A percentile compares a stretch with the other conserved stretches of the same genome.
Conservation (phyloP, 1,140 invertebrate species). For the Neotoxoptera formosana region DNA sequence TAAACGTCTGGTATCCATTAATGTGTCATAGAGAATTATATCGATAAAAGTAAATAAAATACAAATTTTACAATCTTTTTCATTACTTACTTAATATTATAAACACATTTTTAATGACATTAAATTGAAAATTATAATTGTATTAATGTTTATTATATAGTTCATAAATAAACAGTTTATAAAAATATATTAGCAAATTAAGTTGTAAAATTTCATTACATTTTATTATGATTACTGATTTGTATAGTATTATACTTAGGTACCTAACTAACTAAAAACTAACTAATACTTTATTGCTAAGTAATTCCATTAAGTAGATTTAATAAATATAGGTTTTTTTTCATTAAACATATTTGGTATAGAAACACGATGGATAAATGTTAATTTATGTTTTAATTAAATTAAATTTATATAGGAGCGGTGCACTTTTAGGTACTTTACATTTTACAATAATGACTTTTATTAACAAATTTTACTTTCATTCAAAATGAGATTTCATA, state of each 20-base stretch:
- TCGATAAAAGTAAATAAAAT: not conserved
- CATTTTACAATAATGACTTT: not conserved
- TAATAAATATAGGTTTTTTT: not conserved
- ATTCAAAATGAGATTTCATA: not conserved
- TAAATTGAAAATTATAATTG: not conserved
- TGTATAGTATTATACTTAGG: not conserved
- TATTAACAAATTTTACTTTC: not conserved
- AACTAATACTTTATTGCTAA: not conserved
- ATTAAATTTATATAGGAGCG: not conserved
- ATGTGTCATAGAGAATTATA: not conserved
- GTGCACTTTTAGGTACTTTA: not conserved
- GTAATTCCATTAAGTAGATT: not conserved
- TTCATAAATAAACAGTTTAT: not conserved
- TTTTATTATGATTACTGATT: not conserved
- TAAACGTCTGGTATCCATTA: not conserved
- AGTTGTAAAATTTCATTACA: not conserved
- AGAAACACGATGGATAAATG: not conserved
- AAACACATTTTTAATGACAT: not conserved
- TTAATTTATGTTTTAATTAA: slow-evolving; percentile 13
- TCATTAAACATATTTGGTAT: not conserved
- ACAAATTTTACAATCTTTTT: not conserved
- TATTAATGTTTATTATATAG: not conserved
- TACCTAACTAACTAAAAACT: not conserved
- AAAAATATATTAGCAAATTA: not conserved
- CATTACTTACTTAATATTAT: not conserved